Evolutionary conservation across 1,140 invertebrate species (phyloP).

Genomic region (Drosophila azteca): DNA sequence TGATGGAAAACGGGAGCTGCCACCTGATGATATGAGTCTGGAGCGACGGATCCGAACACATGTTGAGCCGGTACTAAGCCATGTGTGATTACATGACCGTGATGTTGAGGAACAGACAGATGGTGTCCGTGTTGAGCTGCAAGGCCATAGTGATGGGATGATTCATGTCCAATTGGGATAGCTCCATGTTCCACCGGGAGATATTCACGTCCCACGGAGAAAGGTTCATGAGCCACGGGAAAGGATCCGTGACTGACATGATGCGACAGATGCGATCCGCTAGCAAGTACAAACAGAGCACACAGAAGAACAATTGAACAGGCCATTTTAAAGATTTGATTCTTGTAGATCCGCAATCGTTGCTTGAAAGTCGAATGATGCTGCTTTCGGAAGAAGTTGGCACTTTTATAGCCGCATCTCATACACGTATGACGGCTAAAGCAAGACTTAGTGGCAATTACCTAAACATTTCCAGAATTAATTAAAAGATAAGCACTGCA

Average conservation of each 20-base stretch:
- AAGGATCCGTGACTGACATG: no score
- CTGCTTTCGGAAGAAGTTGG: slow-evolving; percentile 10
- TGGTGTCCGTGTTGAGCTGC: no score
- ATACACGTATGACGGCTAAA: slow-evolving; percentile 3
- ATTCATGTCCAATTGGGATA: not conserved
- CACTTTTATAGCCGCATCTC: slow-evolving; percentile 38
- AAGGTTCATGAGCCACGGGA: slow-evolving; percentile 7
- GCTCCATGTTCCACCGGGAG: not conserved
- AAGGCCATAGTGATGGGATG: no score
- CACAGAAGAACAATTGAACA: slow-evolving; percentile 14
- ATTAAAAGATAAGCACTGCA: slow-evolving; percentile 56
- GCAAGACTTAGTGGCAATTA: slow-evolving; percentile 30
- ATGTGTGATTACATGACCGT: no score
- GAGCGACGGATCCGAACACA: no score
- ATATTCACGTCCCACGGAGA: slow-evolving; percentile 5
- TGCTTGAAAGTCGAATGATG: slow-evolving; percentile 39
- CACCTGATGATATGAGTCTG: slow-evolving; percentile 14
- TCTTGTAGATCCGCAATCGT: no score
- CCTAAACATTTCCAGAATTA: slow-evolving; percentile 45
- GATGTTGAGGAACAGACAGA: no score
- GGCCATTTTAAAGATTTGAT: slow-evolving; percentile 17
- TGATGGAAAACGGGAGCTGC: not conserved
- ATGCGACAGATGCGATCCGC: not conserved
- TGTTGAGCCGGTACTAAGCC: no score
- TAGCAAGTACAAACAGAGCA: not conserved